Conservation (phyloP, 2,888 invertebrate genomes). For the Idaea aversata region DNA sequence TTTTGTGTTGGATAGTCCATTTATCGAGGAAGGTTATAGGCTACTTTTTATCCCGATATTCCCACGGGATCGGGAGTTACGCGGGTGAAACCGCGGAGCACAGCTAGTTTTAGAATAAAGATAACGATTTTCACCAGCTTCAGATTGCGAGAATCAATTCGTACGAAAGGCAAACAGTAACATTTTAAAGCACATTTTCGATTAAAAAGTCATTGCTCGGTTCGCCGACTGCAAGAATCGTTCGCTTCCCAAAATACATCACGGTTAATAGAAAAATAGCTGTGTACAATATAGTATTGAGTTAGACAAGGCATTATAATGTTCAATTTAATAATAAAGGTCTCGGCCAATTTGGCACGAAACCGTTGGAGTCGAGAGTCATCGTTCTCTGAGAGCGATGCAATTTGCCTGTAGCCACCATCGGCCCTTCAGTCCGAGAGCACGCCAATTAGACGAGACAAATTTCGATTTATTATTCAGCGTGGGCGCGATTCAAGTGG, state of each 20-base stretch:
- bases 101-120: background rate
- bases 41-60: too few relatives aligned
- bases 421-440: conserved; percentile 51
- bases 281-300: conserved; percentile 26
- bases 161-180: conserved; percentile 20
- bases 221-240: conserved; percentile 32
- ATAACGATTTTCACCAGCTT: background rate
- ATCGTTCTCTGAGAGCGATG: conserved; percentile 53
- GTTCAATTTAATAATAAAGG: conserved; percentile 64
- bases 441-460: conserved; percentile 69
- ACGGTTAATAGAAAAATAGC: conserved; percentile 32
- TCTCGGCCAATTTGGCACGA: conserved; percentile 60
- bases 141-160: conserved; percentile 13
- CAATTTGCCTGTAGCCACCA: conserved; percentile 62
- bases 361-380: conserved; percentile 45
- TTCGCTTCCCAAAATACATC: conserved; percentile 30
- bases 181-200: conserved; percentile 28
- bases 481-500: conserved; percentile 54
- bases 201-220: conserved; percentile 34
- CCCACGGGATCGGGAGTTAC: too few relatives aligned
- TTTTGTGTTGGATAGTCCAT: too few relatives aligned
- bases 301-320: conserved; percentile 49
- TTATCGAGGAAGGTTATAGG: too few relatives aligned
- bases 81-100: too few relatives aligned
- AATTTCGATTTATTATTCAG: conserved; percentile 66